A percentile compares a stretch with the other conserved stretches of the same genome.
Evolutionary conservation across 2,797 vertebrate species (phyloP).

Genomic region (Enteromius mattozi): DNA sequence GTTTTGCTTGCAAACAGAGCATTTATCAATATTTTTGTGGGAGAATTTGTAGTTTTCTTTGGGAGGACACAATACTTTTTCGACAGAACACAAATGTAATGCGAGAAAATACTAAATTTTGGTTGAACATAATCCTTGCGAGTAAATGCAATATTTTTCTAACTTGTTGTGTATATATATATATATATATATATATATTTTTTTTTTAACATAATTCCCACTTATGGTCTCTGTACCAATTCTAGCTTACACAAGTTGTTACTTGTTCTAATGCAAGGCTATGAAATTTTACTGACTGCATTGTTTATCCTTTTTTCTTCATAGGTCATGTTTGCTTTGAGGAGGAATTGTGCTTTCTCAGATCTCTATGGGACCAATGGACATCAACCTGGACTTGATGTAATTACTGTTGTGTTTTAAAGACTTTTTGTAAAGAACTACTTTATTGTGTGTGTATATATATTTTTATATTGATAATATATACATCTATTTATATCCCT

Average conservation of each 20-base stretch:
- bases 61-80: neutral
- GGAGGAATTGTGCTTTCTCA: constrained; percentile 20
- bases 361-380: constrained; percentile 46
- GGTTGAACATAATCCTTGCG: too few relatives aligned
- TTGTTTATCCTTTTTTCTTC: neutral
- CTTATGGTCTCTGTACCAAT: too few relatives aligned
- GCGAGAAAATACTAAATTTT: neutral
- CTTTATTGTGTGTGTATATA: constrained; percentile 71
- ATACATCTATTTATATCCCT: constrained; percentile 69
- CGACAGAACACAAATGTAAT: neutral
- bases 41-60: neutral
- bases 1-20: neutral
- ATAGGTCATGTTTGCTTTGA: constrained; percentile 6
- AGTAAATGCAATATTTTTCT: neutral
- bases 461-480: constrained; percentile 67
- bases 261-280: neutral
- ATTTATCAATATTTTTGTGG: neutral
- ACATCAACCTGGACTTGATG: constrained; percentile 28
- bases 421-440: constrained; percentile 49
- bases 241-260: neutral
- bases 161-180: too few relatives aligned
- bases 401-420: constrained; percentile 45
- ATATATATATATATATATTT: too few relatives aligned
- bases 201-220: neutral
- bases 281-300: neutral